A percentile compares a stretch with the other conserved stretches of the same genome.
These are phyloP conservation scores for Adrianichthys oophorus DNA, from an alignment of 2,797 vertebrate genomes.

Conservation along the genomic window DNA sequence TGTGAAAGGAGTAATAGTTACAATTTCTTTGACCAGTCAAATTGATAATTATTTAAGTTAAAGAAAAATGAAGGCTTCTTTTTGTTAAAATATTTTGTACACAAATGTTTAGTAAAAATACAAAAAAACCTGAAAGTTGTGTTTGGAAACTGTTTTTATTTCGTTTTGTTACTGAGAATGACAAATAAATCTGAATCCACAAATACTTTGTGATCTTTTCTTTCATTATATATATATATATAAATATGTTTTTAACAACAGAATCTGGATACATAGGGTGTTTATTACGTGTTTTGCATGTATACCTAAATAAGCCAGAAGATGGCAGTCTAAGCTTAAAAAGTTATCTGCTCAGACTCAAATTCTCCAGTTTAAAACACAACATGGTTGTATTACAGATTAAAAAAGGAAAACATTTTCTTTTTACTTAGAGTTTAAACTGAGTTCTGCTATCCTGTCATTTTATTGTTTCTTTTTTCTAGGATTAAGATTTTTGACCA, in stretches of 20 bases:
- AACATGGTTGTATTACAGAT: not conserved
- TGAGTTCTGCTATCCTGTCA: too few relatives aligned
- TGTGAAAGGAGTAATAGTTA: conserved; percentile 12
- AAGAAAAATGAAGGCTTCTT: conserved; percentile 64
- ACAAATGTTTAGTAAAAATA: conserved; percentile 31
- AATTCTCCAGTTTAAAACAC: not conserved
- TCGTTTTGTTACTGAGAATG: conserved; percentile 41
- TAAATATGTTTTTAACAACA: not conserved
- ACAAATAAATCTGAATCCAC: conserved; percentile 63
- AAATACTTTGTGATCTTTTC: conserved; percentile 6
- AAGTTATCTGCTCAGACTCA: not conserved
- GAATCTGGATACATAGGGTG: not conserved
- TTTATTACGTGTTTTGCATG: not conserved
- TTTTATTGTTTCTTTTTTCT: conserved; percentile 4
- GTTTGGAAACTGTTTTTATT: conserved; percentile 32
- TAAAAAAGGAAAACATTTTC: conserved; percentile 6
- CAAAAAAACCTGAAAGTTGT: conserved; percentile 44
- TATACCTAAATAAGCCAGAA: conserved; percentile 43
- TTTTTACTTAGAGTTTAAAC: too few relatives aligned
- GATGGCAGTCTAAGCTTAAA: conserved; percentile 52
- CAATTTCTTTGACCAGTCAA: conserved; percentile 17
- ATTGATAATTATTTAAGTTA: conserved; percentile 53
- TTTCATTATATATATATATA: conserved; percentile 1
- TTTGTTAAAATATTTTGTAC: conserved; percentile 51
- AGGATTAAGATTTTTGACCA: conserved; percentile 15